Evolutionary conservation across 2,888 invertebrate genomes (phyloP), one percentile per base, ranked within the genome.

Genomic region (Ormyrus rosae): DNA sequence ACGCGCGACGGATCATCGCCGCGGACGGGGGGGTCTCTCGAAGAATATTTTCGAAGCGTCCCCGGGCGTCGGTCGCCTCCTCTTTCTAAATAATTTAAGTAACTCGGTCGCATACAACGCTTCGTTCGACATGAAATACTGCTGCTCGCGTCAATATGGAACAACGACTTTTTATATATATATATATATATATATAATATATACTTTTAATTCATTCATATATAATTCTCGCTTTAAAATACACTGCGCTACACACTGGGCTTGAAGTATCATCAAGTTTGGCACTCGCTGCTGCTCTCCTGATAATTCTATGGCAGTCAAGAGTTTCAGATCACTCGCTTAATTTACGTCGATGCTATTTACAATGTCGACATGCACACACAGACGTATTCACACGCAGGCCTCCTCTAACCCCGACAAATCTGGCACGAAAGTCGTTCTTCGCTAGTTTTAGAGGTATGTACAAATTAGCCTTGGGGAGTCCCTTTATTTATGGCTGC

Each of bases 21-120:
- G 19, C 19, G 19, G 19, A 19, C 19, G 19, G 19, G 19, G 19
- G 19, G 13, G 13, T 13, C 13, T 19, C 19, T 19, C 19, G 19
- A 19, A 19, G 1, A 19, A 19, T 19, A 1, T 19, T 19, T 19
- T 19, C 19, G 19, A 19, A 19, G 1, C 19, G 19, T 19, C 19
- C 19, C 1, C 2, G 0, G 19, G 19, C 19, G 19, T 19, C 19
- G 19, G 19, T 19, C 19, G 19, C 72, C 6, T 34, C 55, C 55
- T 50, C 58, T 84, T 11, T 63, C 72, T 79, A 76, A 90, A 90
- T 90, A 90, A 90, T 89, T 90, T 89, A 89, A 89, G 83, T 85
- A 85, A 83, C 82, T 85, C 85, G 85, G 19, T 87, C 88, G 86
- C 85, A 86, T 88, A 88, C 86, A 88, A 87, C 84, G 85, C 56